Base-by-base conservation (phyloP, 2,113 vertebrate species). In the Melospiza melodia region DNA sequence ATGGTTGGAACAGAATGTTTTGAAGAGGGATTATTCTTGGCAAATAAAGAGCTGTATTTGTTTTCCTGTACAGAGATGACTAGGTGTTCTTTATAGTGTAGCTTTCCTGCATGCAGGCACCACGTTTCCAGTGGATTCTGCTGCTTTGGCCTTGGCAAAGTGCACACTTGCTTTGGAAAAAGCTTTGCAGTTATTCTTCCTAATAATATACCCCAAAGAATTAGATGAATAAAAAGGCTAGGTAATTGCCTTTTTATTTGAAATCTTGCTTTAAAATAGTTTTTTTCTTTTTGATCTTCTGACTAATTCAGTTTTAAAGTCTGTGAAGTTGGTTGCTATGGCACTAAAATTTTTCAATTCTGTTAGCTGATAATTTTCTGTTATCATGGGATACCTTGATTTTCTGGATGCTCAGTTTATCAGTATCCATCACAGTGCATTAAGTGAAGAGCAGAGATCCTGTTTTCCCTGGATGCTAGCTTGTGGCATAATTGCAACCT, bases 291-390 rank as follows among this genome's bases (percentile, higher is more conserved):
- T 94, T 79, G 20, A 68, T 95, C 58, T 91, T 75, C 63, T 76
- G 41, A 72, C 74, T 89, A 67, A 61, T 83, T 39, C 66, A 37
- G 41, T 84, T 87, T 74, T 44, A 84, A 91, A 61, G 13, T 91
- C 41, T 82, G 17, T 78, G 75, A 76, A 93, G 41, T 73, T 83
- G 75, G 72, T 94, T 95, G 85, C 92, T 93, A 54, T 88, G 79
- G 31, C 13, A 49, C 37, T 89, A 37, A 73, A 63, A 54, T 27
- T 68, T n/a, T 82, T 59, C 58, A 41, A 5, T 76, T 61, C 31
- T 62, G 30, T 78, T 86, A 25, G 59, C 37, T 79, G 44, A 39
- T 94, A 1, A 9, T 33, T 95, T 80, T 66, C 52, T 76, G 31
- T 67, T 44, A 9, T 75, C n/a, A 2, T 24, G 84, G 54, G 41